Base-by-base conservation (phyloP, 2,888 invertebrate species). In the Eupithecia inturbata region DNA sequence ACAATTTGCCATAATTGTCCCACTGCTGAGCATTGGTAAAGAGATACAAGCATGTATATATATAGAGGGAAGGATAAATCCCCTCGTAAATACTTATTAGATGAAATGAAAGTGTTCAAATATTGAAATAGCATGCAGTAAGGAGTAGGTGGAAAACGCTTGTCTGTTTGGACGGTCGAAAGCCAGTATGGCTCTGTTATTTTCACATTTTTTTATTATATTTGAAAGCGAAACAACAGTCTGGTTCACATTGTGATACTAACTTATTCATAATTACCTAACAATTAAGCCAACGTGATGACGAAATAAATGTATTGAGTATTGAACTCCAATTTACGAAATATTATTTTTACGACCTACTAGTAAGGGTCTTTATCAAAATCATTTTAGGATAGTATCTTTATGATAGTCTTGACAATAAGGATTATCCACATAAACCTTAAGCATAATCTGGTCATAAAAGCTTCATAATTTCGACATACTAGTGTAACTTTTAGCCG, bases 1-100 rank as follows among this genome's bases (percentile, higher is more conserved):
- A 22, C 26, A 60, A 28, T 6, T 16, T 28, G 16, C 6, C 26
- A 63, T 62, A 31, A 33, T 0, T 16, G 22, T 19, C 26, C 33
- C 26, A 9, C 3, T 3, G 28, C 10, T 22, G 49, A 22, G 49
- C 12, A 14, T 22, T 12, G 19, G 31, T 19, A 5, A 19, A 31
- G 12, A 49, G 28, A 31, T 19, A 28, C 62, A 60, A 41, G 26
- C 31, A 45, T 31, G 28, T 22, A 66, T 39, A 60, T 28, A 67
- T 36, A 68, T 33, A 66, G 10, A 62, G 26, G 28, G 33, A 66
- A 60, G 39, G 64, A 60, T 5, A 7, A 28, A 3, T 49, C 26
- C n/a, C 22, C 41, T 72, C 75, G 75, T 72, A 75, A 75, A 72
- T 72, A 72, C 75, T 72, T 72, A 67, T 75, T 71, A 60, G 12